Percentiles rank a stretch among this genome's conserved stretches.
phyloP scores from a whole-genome alignment of 2,888 invertebrate species.

The Mechanitis messenoides region DNA sequence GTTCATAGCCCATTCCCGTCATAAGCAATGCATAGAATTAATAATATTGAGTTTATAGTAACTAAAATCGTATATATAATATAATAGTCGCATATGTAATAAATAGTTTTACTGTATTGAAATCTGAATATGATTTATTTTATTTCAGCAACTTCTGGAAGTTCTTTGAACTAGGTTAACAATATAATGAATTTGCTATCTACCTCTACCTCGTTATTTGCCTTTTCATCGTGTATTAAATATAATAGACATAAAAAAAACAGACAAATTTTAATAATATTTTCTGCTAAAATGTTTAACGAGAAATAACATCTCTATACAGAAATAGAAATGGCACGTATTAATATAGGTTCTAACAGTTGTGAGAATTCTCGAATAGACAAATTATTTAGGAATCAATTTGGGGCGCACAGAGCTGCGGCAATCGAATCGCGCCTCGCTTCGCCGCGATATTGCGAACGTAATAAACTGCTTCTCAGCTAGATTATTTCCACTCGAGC shows the following conservation, averaged over 20 bases:
- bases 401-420: slow-evolving; percentile 38
- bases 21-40: slow-evolving; percentile 19
- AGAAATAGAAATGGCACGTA: slow-evolving; percentile 1
- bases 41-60: slow-evolving; percentile 2
- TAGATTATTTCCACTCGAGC: slow-evolving; percentile 55
- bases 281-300: neutral
- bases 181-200: no score
- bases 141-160: no score
- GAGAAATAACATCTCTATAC: neutral
- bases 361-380: slow-evolving; percentile 29
- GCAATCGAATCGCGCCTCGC: slow-evolving; percentile 40
- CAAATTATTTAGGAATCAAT: slow-evolving; percentile 53
- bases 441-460: slow-evolving; percentile 53
- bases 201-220: no score
- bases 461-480: slow-evolving; percentile 54
- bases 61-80: no score
- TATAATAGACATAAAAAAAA: no score
- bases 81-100: no score
- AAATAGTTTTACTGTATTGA: no score
- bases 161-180: no score
- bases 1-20: slow-evolving; percentile 27
- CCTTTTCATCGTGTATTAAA: no score
- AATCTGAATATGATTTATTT: no score
- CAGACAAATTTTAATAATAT: no score
- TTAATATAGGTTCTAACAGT: slow-evolving; percentile 18